phyloP scores from a whole-genome alignment of 2,888 invertebrate species.

The Polylopha cassiicola region DNA sequence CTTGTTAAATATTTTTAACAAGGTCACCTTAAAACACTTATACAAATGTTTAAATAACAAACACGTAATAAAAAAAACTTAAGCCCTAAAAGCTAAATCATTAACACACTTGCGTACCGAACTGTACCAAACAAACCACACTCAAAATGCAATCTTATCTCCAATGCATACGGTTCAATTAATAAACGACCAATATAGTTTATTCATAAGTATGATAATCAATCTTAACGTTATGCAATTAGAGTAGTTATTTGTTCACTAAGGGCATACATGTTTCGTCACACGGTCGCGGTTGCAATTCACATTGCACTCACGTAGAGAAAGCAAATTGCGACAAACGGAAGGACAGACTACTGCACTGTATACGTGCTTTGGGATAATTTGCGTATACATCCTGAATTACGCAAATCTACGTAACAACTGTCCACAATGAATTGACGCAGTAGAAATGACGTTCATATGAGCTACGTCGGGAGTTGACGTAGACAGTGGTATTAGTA shows the following conservation, averaged over 20 bases:
- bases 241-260: conserved; percentile 27
- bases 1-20: background rate
- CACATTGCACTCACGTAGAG: conserved; percentile 62
- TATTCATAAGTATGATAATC: conserved; percentile 1
- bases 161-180: conserved; percentile 7
- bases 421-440: conserved; percentile 3
- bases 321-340: conserved; percentile 57
- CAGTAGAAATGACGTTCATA: conserved; percentile 4
- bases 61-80: no score
- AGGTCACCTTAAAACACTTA: background rate
- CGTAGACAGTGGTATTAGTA: no score
- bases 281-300: conserved; percentile 6
- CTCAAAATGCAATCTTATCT: conserved; percentile 29
- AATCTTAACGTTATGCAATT: conserved; percentile 16
- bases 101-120: conserved; percentile 49
- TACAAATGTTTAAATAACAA: background rate
- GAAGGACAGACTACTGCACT: conserved; percentile 47
- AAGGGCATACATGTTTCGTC: background rate
- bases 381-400: conserved; percentile 44
- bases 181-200: conserved; percentile 1
- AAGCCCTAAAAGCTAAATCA: conserved; percentile 52
- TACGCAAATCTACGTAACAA: conserved; percentile 32
- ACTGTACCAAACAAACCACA: conserved; percentile 31
- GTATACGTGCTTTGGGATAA: conserved; percentile 53
- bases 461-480: no score